These are phyloP conservation scores for Ceratina calcarata DNA, from an alignment of 1,140 invertebrate species.

Conservation along the genomic window DNA sequence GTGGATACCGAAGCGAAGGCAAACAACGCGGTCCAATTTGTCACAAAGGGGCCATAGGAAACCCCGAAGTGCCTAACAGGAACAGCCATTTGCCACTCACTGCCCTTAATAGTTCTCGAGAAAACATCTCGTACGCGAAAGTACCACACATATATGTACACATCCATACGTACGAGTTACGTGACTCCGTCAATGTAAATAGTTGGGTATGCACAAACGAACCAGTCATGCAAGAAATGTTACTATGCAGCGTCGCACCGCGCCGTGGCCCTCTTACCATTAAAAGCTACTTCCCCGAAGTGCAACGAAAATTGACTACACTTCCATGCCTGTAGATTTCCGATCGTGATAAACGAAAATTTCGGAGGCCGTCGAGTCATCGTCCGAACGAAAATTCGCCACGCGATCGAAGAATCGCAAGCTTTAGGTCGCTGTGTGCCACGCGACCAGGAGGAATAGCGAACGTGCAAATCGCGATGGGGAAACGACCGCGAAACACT, in stretches of 20 bases:
- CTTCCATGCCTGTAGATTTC: neutral
- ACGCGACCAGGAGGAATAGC: conserved; percentile 18
- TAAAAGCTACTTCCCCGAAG: no score
- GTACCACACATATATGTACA: neutral
- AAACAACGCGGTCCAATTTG: neutral
- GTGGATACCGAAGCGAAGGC: neutral
- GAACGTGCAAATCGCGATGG: conserved; percentile 51
- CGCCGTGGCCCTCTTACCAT: no score
- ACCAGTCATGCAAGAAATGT: neutral
- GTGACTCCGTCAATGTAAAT: neutral
- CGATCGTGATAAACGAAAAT: neutral
- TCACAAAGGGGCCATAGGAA: neutral
- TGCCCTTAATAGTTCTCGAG: neutral
- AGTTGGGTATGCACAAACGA: neutral
- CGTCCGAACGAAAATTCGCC: neutral
- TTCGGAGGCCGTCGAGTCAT: neutral
- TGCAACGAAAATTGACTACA: neutral
- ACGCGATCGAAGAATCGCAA: conserved; percentile 26
- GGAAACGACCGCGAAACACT: conserved; percentile 11
- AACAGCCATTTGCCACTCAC: neutral
- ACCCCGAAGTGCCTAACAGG: neutral
- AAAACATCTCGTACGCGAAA: neutral
- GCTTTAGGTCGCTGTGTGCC: conserved; percentile 23
- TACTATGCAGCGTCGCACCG: no score
- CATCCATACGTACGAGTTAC: no score